Evolutionary conservation across 2,797 vertebrate species (phyloP), one percentile per base, ranked within the genome.

Genomic region (Ambastaia sidthimunki): DNA sequence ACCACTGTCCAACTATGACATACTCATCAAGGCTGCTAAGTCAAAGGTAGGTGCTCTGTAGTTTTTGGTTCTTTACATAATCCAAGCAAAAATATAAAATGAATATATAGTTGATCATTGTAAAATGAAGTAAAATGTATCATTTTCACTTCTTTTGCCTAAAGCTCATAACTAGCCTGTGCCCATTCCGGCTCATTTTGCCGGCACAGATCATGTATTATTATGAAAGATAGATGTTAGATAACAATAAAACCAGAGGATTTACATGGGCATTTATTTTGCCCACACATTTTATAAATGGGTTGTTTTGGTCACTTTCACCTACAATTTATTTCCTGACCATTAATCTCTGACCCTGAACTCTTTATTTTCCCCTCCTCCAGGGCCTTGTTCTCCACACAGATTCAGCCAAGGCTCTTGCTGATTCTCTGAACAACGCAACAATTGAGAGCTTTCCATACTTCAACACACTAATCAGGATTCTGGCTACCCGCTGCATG

Each of bases 401-500:
- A 0, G 97, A 98, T 87, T 96, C 96, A 2, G 98, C 97, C 25
- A 99, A 99, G 83, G 93, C 96, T 7, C 90, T 99, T 84, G 98
- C 98, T 0, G 96, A 98, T 81, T 98, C 97, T 9, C 90, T 99
- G 21, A 97, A 99, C 75, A 87, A 59, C 75, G 96, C 96, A 0
- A 94, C 92, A 72, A 92, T 93, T 74, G 89, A 93, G 1, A 72
- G 87, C 2, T 98, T 97, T 81, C 92, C 94, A 0, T 99, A 99
- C 86, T 93, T 99, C 34, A 99, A 99, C 85, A 98, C 96, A 0
- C 89, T 99, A 1, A 85, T 99, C 85, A 93, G 98, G 81, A 98
- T 99, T 91, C 87, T 99, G 86, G 89, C 97, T 78, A 99, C 98
- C 44, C 97, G 98, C 78, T 99, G 97, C 90, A 99, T 99, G 98